Evolutionary conservation across 2,888 invertebrate genomes (phyloP).

Genomic region (Heliconius hortense): DNA sequence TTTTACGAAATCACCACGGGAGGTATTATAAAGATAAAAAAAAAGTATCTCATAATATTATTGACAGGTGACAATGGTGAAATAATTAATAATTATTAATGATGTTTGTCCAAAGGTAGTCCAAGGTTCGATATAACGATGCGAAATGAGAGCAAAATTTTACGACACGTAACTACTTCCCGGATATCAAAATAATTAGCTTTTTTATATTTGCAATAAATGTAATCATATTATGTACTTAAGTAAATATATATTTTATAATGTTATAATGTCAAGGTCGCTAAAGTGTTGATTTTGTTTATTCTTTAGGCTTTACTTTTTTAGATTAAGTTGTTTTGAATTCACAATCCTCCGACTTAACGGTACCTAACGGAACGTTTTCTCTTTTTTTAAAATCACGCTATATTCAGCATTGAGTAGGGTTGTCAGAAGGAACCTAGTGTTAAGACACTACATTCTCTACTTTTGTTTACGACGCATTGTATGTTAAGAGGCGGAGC

Average conservation of each 20-base stretch:
- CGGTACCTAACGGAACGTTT: not conserved
- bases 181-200: conserved; percentile 8
- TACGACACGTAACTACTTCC: conserved; percentile 4
- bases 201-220: conserved; percentile 14
- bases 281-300: not conserved
- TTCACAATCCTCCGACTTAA: not conserved
- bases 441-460: no score
- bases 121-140: conserved; percentile 19
- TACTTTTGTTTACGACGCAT: no score
- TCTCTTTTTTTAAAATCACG: no score
- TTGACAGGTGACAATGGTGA: conserved; percentile 10
- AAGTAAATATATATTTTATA: conserved; percentile 1
- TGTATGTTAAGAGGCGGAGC: no score
- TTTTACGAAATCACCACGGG: not conserved
- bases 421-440: not conserved
- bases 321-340: not conserved
- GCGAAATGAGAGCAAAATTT: conserved; percentile 3
- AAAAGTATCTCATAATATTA: not conserved
- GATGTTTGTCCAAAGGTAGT: conserved; percentile 7
- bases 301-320: not conserved
- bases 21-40: not conserved
- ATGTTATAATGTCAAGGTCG: not conserved
- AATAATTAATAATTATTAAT: conserved; percentile 15
- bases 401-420: not conserved
- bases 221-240: not conserved